A percentile compares a stretch with the other conserved stretches of the same genome.
phyloP scores from a whole-genome alignment of 2,888 invertebrate genomes.

The Brenthis hecate region DNA sequence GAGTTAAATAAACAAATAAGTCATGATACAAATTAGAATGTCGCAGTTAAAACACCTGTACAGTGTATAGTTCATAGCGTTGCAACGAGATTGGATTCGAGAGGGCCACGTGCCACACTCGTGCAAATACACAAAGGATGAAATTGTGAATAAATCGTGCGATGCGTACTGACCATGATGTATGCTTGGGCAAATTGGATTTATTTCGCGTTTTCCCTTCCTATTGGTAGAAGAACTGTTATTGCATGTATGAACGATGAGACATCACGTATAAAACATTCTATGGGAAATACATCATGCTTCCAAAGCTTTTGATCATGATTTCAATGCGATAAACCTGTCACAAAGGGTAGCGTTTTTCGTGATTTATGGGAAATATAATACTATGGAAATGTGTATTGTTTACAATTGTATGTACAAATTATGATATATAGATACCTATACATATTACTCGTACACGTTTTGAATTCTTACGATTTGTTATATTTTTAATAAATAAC shows the following conservation, averaged over 20 bases:
- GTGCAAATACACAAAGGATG: slow-evolving; percentile 12
- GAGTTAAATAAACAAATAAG: background rate
- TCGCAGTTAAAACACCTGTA: slow-evolving; percentile 2
- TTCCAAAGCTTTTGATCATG: slow-evolving; percentile 54
- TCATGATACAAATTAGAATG: slow-evolving; percentile 8
- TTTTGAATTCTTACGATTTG: too few relatives aligned
- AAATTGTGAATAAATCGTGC: slow-evolving; percentile 68
- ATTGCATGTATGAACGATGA: slow-evolving; percentile 76
- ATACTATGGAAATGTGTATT: slow-evolving; percentile 32
- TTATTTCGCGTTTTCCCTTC: slow-evolving; percentile 72
- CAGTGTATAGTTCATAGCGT: background rate
- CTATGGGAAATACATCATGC: slow-evolving; percentile 63
- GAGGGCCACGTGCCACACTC: background rate
- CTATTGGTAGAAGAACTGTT: slow-evolving; percentile 71
- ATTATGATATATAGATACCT: background rate
- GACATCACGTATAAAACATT: slow-evolving; percentile 75
- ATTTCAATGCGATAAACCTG: slow-evolving; percentile 56
- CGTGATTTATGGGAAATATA: slow-evolving; percentile 47
- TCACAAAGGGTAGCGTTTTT: slow-evolving; percentile 47
- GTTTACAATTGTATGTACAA: slow-evolving; percentile 27
- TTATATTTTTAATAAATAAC: too few relatives aligned
- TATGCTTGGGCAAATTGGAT: slow-evolving; percentile 79
- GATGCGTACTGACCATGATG: slow-evolving; percentile 72
- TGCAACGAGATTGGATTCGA: slow-evolving; percentile 22
- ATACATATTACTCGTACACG: too few relatives aligned